Percentiles rank a stretch among this genome's conserved stretches.
phyloP scores from a whole-genome alignment of 2,113 vertebrate genomes.

The Nothobranchius kuhntae region DNA sequence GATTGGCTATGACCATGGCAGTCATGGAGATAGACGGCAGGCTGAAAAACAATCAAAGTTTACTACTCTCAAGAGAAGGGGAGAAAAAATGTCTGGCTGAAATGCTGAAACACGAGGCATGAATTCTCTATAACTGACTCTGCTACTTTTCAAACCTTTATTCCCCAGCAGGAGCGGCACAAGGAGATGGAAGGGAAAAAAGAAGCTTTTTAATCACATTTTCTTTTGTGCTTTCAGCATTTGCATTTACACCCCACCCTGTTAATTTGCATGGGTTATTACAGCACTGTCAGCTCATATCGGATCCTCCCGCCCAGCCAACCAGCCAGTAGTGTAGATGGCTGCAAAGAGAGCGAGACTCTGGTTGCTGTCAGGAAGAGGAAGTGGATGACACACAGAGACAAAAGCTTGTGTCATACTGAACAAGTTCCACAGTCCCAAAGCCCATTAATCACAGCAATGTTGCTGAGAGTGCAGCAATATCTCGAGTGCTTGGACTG shows the following conservation, averaged over 20 bases:
- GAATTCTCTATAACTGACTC: slow-evolving; percentile 34
- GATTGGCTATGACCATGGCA: slow-evolving; percentile 25
- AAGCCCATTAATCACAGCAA: slow-evolving; percentile 74
- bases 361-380: slow-evolving; percentile 62
- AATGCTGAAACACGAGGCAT: slow-evolving; percentile 41
- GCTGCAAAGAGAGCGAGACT: slow-evolving; percentile 26
- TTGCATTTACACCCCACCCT: slow-evolving; percentile 66
- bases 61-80: slow-evolving; percentile 30
- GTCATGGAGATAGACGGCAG: slow-evolving; percentile 25
- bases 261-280: slow-evolving; percentile 77
- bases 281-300: slow-evolving; percentile 74
- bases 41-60: slow-evolving; percentile 61
- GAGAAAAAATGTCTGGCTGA: slow-evolving; percentile 31
- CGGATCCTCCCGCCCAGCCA: slow-evolving; percentile 38
- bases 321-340: slow-evolving; percentile 24
- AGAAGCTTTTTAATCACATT: slow-evolving; percentile 74
- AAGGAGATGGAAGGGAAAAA: slow-evolving; percentile 62
- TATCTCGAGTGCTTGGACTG: slow-evolving; percentile 18
- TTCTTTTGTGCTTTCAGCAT: slow-evolving; percentile 71
- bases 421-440: slow-evolving; percentile 59
- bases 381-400: slow-evolving; percentile 64
- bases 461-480: slow-evolving; percentile 42
- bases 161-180: slow-evolving; percentile 41
- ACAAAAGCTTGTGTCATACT: slow-evolving; percentile 74
- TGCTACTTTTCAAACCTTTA: slow-evolving; percentile 48